Conservation (phyloP, 2,113 vertebrate genomes). For the Corydoras maculifer region DNA sequence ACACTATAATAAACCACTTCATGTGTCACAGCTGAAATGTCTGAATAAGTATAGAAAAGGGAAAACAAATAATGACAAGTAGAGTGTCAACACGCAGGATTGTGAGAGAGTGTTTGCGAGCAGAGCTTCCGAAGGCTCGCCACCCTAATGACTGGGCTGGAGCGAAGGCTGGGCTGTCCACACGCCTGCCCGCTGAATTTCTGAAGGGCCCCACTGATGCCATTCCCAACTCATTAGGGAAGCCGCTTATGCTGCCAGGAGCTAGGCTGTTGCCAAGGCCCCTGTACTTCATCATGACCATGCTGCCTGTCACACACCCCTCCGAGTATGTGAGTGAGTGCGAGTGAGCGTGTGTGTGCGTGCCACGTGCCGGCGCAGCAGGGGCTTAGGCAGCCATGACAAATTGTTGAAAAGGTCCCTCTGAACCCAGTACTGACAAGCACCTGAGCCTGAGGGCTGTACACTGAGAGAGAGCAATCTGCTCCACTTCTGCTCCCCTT, state of each 20-base stretch:
- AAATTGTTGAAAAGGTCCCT: conserved; percentile 86
- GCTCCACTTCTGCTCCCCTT: conserved; percentile 34
- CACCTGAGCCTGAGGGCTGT: conserved; percentile 83
- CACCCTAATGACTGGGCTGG: conserved; percentile 72
- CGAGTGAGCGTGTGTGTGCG: conserved; percentile 45
- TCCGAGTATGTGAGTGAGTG: conserved; percentile 28
- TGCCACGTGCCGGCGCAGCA: conserved; percentile 91
- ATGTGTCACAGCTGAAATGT: conserved; percentile 12
- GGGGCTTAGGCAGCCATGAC: conserved; percentile 83
- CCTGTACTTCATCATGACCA: conserved; percentile 64
- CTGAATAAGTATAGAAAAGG: conserved; percentile 1
- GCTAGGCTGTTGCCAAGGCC: conserved; percentile 71
- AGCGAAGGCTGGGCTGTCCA: conserved; percentile 48
- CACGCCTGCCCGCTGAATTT: conserved; percentile 63
- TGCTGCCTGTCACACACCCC: conserved; percentile 45
- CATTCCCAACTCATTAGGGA: conserved; percentile 76
- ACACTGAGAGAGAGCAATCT: conserved; percentile 45
- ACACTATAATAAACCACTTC: background rate
- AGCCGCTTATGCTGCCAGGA: conserved; percentile 68
- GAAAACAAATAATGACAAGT: conserved; percentile 7
- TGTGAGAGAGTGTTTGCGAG: conserved; percentile 43
- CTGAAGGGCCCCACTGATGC: conserved; percentile 72
- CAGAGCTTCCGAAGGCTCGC: conserved; percentile 52
- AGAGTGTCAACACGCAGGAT: background rate
- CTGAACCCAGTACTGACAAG: conserved; percentile 74